Evolutionary conservation across 2,113 vertebrate species (phyloP).

Genomic region (Rhinichthys klamathensis): DNA sequence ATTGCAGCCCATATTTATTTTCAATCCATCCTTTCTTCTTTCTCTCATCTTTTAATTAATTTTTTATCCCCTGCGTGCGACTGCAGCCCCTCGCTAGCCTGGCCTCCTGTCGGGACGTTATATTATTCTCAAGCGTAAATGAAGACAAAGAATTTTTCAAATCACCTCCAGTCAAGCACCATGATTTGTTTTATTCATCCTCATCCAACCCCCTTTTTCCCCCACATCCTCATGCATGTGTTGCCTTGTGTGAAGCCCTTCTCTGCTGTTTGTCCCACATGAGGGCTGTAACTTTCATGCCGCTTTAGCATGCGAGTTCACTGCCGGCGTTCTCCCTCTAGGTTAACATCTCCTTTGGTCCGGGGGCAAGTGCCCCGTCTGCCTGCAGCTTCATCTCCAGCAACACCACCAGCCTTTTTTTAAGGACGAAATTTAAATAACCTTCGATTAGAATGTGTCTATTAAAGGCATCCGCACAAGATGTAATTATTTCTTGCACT

Average conservation of each 20-base stretch:
- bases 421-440: slow-evolving; percentile 34
- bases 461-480: slow-evolving; percentile 13
- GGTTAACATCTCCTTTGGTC: slow-evolving; percentile 56
- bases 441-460: slow-evolving; percentile 31
- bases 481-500: slow-evolving; percentile 16
- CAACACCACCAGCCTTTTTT: slow-evolving; percentile 19
- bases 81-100: slow-evolving; percentile 52
- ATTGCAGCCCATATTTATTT: slow-evolving; percentile 61
- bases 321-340: slow-evolving; percentile 61
- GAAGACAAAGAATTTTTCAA: slow-evolving; percentile 77
- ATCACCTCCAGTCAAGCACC: slow-evolving; percentile 70
- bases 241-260: slow-evolving; percentile 54
- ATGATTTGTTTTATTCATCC: slow-evolving; percentile 78
- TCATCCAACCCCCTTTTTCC: slow-evolving; percentile 60
- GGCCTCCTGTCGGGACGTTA: slow-evolving; percentile 60
- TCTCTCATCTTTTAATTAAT: slow-evolving; percentile 64
- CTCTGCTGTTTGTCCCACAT: slow-evolving; percentile 50
- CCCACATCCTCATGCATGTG: slow-evolving; percentile 69
- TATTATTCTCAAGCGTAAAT: slow-evolving; percentile 74
- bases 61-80: slow-evolving; percentile 64
- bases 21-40: slow-evolving; percentile 57
- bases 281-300: slow-evolving; percentile 52
- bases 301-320: slow-evolving; percentile 60
- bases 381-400: slow-evolving; percentile 31
- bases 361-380: slow-evolving; percentile 57